Conservation (phyloP, 2,888 invertebrate species). For the Tetranychus piercei region DNA sequence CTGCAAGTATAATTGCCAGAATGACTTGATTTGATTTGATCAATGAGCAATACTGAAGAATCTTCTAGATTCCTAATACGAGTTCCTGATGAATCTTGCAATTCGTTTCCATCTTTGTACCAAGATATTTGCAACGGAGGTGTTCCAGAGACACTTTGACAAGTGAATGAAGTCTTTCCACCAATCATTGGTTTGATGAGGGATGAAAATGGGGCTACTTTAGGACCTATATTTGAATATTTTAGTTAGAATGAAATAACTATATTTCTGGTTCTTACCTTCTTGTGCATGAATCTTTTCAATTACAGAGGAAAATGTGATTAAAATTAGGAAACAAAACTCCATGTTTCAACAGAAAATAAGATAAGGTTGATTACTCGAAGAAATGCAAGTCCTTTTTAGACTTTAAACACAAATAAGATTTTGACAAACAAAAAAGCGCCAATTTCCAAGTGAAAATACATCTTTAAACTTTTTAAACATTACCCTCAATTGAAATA, state of each 20-base stretch:
- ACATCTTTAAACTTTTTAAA: background rate
- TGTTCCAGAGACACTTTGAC: background rate
- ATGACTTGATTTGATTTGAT: slow-evolving; percentile 24
- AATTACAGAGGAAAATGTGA: background rate
- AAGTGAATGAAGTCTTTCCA: background rate
- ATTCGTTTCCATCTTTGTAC: background rate
- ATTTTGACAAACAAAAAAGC: background rate
- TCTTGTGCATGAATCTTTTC: background rate
- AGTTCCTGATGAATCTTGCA: background rate
- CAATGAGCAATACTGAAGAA: slow-evolving; percentile 23
- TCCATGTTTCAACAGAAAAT: background rate
- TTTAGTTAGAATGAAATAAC: background rate
- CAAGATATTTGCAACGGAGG: background rate
- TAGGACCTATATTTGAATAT: background rate
- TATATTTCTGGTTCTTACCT: background rate
- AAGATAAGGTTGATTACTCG: background rate
- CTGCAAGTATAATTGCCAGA: slow-evolving; percentile 28
- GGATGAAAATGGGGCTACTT: background rate
- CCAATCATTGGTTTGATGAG: background rate
- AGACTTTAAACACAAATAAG: background rate
- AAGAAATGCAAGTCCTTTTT: background rate
- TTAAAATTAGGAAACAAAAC: background rate
- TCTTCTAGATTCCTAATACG: background rate
- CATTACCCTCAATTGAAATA: background rate
- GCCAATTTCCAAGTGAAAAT: background rate